Percentiles rank a stretch among this genome's conserved stretches.
phyloP scores from a whole-genome alignment of 2,113 vertebrate species.

The Eudyptes chrysolophus region DNA sequence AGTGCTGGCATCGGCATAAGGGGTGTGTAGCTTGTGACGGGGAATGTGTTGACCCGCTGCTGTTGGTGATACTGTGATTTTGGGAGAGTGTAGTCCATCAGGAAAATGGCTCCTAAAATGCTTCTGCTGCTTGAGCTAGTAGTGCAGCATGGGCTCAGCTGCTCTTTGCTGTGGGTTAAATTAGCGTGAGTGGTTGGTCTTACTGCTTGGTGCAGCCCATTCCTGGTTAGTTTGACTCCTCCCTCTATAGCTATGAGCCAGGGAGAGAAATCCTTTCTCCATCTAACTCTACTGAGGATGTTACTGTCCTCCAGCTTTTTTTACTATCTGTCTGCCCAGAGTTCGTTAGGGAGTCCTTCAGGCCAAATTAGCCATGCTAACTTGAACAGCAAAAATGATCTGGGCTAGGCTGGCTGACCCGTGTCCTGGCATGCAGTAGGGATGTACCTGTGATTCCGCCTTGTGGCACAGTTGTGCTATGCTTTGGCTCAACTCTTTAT shows the following conservation, averaged over 20 bases:
- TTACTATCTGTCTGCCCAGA: neutral
- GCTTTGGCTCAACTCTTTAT: neutral
- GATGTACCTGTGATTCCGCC: neutral
- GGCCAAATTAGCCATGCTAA: neutral
- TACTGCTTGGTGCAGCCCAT: neutral
- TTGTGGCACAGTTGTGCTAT: rapidly evolving
- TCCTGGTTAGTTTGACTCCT: neutral
- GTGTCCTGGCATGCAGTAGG: neutral
- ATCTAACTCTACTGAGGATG: neutral
- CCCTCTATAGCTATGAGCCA: neutral
- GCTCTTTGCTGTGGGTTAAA: neutral
- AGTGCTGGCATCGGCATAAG: rapidly evolving
- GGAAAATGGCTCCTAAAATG: neutral
- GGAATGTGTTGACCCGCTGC: neutral
- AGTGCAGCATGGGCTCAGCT: neutral
- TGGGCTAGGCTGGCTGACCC: neutral
- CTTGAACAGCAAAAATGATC: neutral
- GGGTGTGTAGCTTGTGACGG: neutral
- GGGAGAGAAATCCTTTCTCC: neutral
- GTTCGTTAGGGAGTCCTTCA: neutral
- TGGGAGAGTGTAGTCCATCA: neutral
- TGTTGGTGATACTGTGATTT: neutral
- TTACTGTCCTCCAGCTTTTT: neutral
- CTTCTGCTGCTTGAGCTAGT: neutral
- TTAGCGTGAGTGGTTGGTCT: neutral